Conservation (phyloP, 2,113 vertebrate genomes). For the Columbina picui region DNA sequence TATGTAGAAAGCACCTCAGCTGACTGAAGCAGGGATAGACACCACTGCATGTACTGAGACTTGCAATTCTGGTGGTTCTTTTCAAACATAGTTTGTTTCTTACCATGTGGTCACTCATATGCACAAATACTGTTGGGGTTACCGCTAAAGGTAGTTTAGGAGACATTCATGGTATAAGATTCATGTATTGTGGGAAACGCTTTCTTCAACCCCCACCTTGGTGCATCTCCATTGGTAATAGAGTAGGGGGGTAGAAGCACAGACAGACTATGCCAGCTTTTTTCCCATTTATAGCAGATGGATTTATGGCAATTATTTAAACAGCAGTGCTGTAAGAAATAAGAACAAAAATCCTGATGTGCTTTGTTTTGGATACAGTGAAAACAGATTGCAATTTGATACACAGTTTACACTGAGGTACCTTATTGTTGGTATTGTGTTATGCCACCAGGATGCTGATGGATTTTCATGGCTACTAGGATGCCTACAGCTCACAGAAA, state of each 20-base stretch:
- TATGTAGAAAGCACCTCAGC: background rate
- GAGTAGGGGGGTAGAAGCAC: background rate
- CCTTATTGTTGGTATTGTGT: background rate
- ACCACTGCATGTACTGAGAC: background rate
- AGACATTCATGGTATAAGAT: background rate
- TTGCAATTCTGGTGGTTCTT: background rate
- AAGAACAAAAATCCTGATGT: background rate
- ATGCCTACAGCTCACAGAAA: background rate
- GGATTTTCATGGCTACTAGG: background rate
- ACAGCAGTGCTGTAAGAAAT: background rate
- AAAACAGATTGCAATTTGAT: background rate
- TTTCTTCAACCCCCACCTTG: background rate
- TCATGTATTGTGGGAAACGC: background rate
- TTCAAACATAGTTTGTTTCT: background rate
- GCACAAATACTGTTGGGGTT: background rate
- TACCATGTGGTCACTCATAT: background rate
- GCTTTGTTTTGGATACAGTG: background rate
- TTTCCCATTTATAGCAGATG: background rate
- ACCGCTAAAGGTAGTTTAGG: fast-evolving
- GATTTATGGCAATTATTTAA: background rate
- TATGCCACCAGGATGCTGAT: background rate
- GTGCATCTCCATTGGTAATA: background rate
- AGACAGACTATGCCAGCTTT: background rate
- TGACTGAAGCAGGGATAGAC: background rate
- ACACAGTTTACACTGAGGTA: background rate